phyloP scores from a whole-genome alignment of 1,140 invertebrate species.

The Maconellicoccus hirsutus region DNA sequence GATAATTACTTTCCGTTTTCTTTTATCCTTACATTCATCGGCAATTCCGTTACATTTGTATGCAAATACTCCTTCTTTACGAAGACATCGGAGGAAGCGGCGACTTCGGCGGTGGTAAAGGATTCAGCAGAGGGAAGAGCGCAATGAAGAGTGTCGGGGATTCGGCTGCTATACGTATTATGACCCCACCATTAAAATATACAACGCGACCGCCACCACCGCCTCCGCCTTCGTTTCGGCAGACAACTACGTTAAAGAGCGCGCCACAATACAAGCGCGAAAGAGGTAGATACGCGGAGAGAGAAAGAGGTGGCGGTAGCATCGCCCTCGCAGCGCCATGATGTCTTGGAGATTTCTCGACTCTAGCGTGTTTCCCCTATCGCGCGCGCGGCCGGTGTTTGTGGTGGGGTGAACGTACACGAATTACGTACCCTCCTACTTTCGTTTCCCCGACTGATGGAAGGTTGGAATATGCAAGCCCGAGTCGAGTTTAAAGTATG shows the following conservation, averaged over 20 bases:
- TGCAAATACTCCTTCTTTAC: constrained; percentile 9
- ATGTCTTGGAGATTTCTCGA: background rate
- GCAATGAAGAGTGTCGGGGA: too few relatives aligned
- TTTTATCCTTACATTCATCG: constrained; percentile 22
- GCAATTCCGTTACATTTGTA: constrained; percentile 18
- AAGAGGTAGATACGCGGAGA: background rate
- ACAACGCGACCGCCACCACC: too few relatives aligned
- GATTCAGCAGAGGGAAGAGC: background rate
- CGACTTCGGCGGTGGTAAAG: too few relatives aligned
- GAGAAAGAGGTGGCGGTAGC: background rate
- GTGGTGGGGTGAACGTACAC: background rate
- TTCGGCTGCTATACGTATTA: too few relatives aligned
- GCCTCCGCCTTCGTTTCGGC: background rate
- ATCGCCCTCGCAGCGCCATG: constrained; percentile 1
- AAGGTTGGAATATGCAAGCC: constrained; percentile 10
- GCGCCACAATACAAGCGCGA: background rate
- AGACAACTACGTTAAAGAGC: background rate
- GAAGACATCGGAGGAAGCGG: too few relatives aligned
- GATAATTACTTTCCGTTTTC: constrained; percentile 22
- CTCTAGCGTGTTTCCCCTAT: background rate
- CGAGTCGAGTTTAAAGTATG: background rate
- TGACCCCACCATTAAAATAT: background rate
- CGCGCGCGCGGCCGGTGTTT: background rate
- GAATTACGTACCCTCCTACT: background rate
- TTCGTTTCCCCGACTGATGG: background rate